Conservation (phyloP, 1,140 invertebrate species). For the Lasioglossum baleicum region DNA sequence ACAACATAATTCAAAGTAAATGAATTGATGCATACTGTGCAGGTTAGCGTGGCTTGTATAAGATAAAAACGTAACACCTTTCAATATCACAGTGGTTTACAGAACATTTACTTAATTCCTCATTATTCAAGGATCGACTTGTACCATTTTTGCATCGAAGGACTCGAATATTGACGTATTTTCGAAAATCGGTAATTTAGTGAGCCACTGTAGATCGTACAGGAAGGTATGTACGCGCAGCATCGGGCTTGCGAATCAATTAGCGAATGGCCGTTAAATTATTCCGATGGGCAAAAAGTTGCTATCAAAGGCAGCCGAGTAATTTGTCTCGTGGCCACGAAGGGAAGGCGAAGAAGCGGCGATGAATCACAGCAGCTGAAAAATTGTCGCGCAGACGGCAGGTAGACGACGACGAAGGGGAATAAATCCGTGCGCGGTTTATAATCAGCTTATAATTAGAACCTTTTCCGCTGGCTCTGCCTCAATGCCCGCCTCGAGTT, state of each 20-base stretch:
- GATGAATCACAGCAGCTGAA: constrained; percentile 21
- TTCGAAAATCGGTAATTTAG: too few species aligned
- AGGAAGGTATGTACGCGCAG: too few species aligned
- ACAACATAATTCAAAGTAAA: not conserved
- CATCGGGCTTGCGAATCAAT: not conserved
- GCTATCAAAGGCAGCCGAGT: not conserved
- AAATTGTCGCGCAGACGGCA: constrained; percentile 23
- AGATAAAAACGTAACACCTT: too few species aligned
- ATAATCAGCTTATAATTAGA: constrained; percentile 61
- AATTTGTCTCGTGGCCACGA: not conserved
- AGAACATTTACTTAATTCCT: too few species aligned
- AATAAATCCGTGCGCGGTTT: constrained; percentile 32
- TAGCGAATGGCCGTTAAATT: not conserved
- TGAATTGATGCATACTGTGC: too few species aligned
- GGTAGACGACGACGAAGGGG: constrained; percentile 14
- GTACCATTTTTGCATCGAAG: too few species aligned
- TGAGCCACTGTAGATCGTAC: too few species aligned
- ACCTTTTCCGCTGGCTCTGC: constrained; percentile 9
- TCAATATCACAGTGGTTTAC: too few species aligned
- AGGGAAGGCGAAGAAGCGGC: not conserved
- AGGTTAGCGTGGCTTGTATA: too few species aligned
- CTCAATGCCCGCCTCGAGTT: constrained; percentile 7
- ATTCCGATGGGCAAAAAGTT: not conserved
- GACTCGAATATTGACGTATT: too few species aligned
- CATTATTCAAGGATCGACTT: too few species aligned